Evolutionary conservation across 1,140 invertebrate species (phyloP), one percentile per base, ranked within the genome.

Genomic region (Drosophila pachea): DNA sequence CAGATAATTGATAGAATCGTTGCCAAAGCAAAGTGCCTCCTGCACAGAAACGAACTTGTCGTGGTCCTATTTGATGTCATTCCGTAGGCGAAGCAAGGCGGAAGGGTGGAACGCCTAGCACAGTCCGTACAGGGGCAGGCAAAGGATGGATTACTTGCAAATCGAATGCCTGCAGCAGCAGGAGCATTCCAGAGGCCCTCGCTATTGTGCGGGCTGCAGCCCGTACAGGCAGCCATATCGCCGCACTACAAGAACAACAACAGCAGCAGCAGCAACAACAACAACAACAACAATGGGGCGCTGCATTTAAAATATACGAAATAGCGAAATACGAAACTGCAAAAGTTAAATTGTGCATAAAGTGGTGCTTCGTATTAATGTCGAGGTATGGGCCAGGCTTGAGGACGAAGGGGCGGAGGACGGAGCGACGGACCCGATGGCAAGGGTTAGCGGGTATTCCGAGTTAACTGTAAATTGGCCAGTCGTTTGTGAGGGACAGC

Each of bases 381-480:
- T n/a, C 45, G 33, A 49, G 48, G 36, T 72, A 22, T 22, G 22
- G 22, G 22, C 22, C 3, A 3, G 1, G 3, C 22, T 22, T 22
- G 22, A 22, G 22, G 22, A 22, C 22, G 22, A 22, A 1, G 22
- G 22, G 3, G 22, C 22, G 22, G n/a, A n/a, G n/a, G n/a, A n/a
- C n/a, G n/a, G n/a, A n/a, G n/a, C n/a, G n/a, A n/a, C 3, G 22
- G 22, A 22, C 22, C 22, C 22, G 22, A 1, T 22, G 22, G 22
- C 22, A 22, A 22, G 31, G 8, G 6, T 12, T 12, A 16, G 38
- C 48, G 36, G 52, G 73, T 69, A 68, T 74, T 78, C 22, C 64
- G 59, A 84, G 75, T 64, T 52, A 63, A 79, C 70, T 79, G 73
- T 68, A 76, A 84, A 79, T 86, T 84, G 73, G 61, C 55, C 40